These are phyloP conservation scores for Myoxocephalus aenaeus DNA, from an alignment of 2,797 vertebrate species.

Conservation along the genomic window DNA sequence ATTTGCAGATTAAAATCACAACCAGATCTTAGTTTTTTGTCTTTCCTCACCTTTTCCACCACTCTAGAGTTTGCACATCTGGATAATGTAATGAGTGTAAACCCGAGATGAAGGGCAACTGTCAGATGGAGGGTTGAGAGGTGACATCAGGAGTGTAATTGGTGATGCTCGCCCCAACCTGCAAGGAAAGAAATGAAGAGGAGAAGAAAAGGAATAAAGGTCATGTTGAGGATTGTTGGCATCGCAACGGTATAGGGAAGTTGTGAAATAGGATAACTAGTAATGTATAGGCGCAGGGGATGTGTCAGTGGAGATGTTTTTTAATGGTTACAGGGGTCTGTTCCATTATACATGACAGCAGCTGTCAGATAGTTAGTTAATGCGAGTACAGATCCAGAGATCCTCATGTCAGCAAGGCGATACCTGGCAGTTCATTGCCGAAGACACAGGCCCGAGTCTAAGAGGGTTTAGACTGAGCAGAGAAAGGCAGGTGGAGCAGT, in stretches of 20 bases:
- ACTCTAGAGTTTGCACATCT: neutral
- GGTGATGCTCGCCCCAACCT: slow-evolving; percentile 2
- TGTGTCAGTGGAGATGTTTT: slow-evolving; percentile 54
- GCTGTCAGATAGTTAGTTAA: slow-evolving; percentile 58
- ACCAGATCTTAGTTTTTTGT: neutral
- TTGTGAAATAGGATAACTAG: slow-evolving; percentile 48
- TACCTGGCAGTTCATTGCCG: slow-evolving; percentile 40
- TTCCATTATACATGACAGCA: slow-evolving; percentile 61
- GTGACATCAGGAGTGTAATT: slow-evolving; percentile 41
- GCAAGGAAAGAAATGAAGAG: slow-evolving; percentile 23
- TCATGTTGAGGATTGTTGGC: slow-evolving; percentile 41
- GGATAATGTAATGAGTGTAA: slow-evolving; percentile 28
- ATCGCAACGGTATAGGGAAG: slow-evolving; percentile 40
- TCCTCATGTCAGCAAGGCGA: slow-evolving; percentile 50
- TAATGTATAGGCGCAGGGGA: slow-evolving; percentile 34
- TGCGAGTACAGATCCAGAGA: slow-evolving; percentile 33
- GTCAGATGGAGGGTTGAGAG: slow-evolving; percentile 9
- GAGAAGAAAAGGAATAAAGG: slow-evolving; percentile 22
- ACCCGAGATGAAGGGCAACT: slow-evolving; percentile 24
- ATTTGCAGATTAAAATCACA: neutral
- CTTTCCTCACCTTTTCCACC: neutral
- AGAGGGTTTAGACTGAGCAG: slow-evolving; percentile 34
- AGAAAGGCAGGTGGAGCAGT: slow-evolving; percentile 36
- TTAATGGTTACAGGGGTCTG: slow-evolving; percentile 48
- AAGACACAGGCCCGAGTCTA: slow-evolving; percentile 42